These are phyloP conservation scores for Rhodeus uyekii DNA, from an alignment of 2,797 vertebrate genomes.

Conservation along the genomic window DNA sequence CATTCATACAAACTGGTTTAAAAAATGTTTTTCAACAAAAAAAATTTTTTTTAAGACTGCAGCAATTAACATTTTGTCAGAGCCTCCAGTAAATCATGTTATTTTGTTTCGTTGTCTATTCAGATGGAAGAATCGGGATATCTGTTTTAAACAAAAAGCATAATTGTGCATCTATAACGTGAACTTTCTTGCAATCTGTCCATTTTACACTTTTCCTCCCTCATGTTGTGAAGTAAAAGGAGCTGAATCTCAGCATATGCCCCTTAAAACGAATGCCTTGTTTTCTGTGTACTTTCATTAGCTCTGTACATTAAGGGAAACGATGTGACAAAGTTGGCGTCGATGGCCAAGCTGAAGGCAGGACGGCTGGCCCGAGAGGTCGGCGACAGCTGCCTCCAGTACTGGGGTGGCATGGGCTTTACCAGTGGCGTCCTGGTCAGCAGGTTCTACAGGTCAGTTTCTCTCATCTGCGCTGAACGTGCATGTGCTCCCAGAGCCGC, in stretches of 20 bases:
- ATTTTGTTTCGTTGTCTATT: not conserved
- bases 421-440: conserved; percentile 86
- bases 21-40: not conserved
- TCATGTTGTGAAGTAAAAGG: not conserved
- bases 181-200: not conserved
- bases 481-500: not conserved
- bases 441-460: conserved; percentile 85
- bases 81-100: not conserved
- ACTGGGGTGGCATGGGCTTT: conserved; percentile 92
- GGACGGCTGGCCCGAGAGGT: conserved; percentile 82
- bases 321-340: conserved; percentile 86
- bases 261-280: not conserved
- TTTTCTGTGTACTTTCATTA: conserved; percentile 55
- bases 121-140: not conserved
- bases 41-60: not conserved
- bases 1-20: not conserved
- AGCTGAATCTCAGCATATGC: not conserved
- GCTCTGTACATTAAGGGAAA: conserved; percentile 83
- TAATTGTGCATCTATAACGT: too few relatives aligned
- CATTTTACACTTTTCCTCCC: not conserved
- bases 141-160: not conserved
- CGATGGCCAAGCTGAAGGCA: conserved; percentile 89
- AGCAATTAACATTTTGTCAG: not conserved
- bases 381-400: conserved; percentile 87
- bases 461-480: not conserved